A percentile compares a stretch with the other conserved stretches of the same genome.
Evolutionary conservation across 2,888 invertebrate species (phyloP).

Genomic region (Drosophila helvetica): DNA sequence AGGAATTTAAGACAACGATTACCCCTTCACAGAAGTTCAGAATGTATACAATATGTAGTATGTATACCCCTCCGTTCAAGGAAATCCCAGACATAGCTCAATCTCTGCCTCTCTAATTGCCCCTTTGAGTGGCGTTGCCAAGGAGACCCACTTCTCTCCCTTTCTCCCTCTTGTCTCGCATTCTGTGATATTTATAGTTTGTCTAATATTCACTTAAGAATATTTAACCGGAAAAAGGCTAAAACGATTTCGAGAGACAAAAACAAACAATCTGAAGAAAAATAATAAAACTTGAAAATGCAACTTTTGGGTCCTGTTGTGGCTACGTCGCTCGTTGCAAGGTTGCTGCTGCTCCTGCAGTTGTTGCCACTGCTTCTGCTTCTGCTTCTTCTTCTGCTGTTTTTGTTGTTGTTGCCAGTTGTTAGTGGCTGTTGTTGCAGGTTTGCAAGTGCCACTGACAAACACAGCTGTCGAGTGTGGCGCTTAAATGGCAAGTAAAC

Average conservation of each 20-base stretch:
- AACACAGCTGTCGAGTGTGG: constrained; percentile 77
- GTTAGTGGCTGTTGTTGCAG: constrained; percentile 15
- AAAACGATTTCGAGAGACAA: constrained; percentile 51
- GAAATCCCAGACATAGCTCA: neutral
- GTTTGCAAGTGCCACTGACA: constrained; percentile 59
- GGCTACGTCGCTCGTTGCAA: neutral
- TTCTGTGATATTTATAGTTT: neutral
- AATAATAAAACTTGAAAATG: neutral
- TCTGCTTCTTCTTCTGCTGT: too few relatives aligned
- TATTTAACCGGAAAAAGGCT: neutral
- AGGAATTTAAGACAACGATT: too few relatives aligned
- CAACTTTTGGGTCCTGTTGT: constrained; percentile 4
- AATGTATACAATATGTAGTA: too few relatives aligned
- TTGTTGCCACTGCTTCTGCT: constrained; percentile 23
- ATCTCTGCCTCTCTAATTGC: neutral
- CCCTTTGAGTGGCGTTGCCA: neutral
- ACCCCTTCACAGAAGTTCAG: too few relatives aligned
- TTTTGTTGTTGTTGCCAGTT: constrained; percentile 16
- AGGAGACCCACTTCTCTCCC: neutral
- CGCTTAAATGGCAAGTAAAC: constrained; percentile 80
- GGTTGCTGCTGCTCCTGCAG: constrained; percentile 1
- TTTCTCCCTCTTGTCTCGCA: neutral
- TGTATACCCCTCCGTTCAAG: too few relatives aligned
- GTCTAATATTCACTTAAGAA: neutral
- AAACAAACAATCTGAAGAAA: constrained; percentile 35